Percentiles rank a stretch among this genome's conserved stretches.
Evolutionary conservation across 1,140 invertebrate genomes (phyloP).

Genomic region (Nylanderia fulva): DNA sequence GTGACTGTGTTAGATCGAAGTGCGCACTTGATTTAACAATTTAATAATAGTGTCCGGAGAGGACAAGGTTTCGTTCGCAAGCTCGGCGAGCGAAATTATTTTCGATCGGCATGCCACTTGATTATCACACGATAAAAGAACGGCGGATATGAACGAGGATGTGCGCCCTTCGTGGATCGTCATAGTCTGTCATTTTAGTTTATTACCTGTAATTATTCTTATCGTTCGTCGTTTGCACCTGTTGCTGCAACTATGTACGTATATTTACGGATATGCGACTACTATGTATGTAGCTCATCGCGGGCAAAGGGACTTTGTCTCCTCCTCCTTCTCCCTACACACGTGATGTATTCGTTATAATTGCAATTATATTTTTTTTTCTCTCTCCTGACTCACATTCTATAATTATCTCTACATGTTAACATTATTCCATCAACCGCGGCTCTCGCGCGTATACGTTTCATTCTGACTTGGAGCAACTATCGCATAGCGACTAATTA

Average conservation of each 20-base stretch:
- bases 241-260: background rate
- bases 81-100: slow-evolving; percentile 4
- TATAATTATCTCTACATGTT: slow-evolving; percentile 35
- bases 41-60: slow-evolving; percentile 14
- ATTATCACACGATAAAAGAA: slow-evolving; percentile 8
- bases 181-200: slow-evolving; percentile 49
- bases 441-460: background rate
- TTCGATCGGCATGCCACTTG: background rate
- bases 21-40: background rate
- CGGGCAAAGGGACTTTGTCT: background rate
- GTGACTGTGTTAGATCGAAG: background rate
- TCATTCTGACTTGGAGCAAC: background rate
- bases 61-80: background rate
- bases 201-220: slow-evolving; percentile 67
- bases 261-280: slow-evolving; percentile 15
- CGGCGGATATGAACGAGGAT: background rate
- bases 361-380: slow-evolving; percentile 28
- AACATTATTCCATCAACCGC: slow-evolving; percentile 36
- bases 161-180: slow-evolving; percentile 1
- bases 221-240: slow-evolving; percentile 63
- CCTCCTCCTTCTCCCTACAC: background rate
- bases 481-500: slow-evolving; percentile 16
- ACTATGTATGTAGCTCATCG: no score
- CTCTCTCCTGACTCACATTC: slow-evolving; percentile 1
- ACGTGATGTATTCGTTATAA: slow-evolving; percentile 24